Conservation (phyloP, 2,797 vertebrate genomes). For the Melanitta fusca region DNA sequence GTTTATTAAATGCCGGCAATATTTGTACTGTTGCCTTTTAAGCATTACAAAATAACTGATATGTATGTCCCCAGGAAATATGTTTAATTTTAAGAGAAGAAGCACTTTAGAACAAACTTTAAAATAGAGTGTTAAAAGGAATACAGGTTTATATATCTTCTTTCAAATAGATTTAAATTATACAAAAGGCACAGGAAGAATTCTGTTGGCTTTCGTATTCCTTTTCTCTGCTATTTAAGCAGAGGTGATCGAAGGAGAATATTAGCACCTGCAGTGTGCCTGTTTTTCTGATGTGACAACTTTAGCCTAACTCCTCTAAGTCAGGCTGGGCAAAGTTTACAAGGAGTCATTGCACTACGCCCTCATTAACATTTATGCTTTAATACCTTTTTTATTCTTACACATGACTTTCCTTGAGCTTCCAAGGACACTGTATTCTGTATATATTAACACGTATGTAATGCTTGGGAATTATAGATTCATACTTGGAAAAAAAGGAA, state of each 20-base stretch:
- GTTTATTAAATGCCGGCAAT: conserved; percentile 69
- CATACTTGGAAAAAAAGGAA: conserved; percentile 1
- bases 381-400: neutral
- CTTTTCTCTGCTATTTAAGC: neutral
- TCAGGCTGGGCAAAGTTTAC: neutral
- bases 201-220: neutral
- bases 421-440: neutral
- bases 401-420: neutral
- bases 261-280: neutral
- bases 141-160: neutral
- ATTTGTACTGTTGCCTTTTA: conserved; percentile 57
- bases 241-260: neutral
- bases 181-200: neutral
- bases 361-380: conserved; percentile 18
- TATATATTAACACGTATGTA: neutral
- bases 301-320: neutral
- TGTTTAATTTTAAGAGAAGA: conserved; percentile 49
- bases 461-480: neutral
- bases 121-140: conserved; percentile 42
- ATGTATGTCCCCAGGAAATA: conserved; percentile 53
- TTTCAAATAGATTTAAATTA: neutral
- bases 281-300: conserved; percentile 3
- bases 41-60: conserved; percentile 66
- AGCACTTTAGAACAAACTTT: conserved; percentile 37
- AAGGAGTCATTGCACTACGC: neutral